These are phyloP conservation scores for Temnopleurus reevesii DNA, from an alignment of 53 echinoderm and acorn worm genomes.

Conservation along the genomic window DNA sequence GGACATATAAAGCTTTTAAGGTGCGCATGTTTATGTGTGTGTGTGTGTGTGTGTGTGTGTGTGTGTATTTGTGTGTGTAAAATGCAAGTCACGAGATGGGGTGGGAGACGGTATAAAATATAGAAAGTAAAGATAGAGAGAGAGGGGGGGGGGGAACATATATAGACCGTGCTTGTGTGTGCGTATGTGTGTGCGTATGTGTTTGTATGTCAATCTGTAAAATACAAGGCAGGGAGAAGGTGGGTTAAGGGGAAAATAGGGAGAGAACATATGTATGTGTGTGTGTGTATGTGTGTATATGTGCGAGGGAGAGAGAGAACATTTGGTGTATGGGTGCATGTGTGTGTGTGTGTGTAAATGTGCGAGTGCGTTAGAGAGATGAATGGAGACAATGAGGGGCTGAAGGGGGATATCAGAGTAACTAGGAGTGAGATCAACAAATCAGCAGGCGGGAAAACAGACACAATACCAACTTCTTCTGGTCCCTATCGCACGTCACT, in stretches of 20 bases:
- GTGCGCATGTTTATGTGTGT: background rate
- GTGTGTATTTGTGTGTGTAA: conserved; percentile 4
- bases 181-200: background rate
- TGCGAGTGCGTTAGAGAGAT: background rate
- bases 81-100: no score
- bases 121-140: no score
- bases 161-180: background rate
- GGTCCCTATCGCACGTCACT: conserved; percentile 34
- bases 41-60: background rate
- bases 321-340: background rate
- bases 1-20: background rate
- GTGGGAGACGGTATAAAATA: no score
- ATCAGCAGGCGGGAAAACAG: conserved; percentile 16
- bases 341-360: background rate
- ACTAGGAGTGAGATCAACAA: background rate
- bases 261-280: background rate
- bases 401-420: background rate
- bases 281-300: background rate
- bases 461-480: conserved; percentile 44
- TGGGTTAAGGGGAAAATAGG: no score
- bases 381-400: background rate
- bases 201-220: background rate
- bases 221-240: no score
- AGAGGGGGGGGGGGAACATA: no score
- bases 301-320: background rate